These are phyloP conservation scores for Nymphalis urticae DNA, from an alignment of 2,888 invertebrate species.

Conservation along the genomic window DNA sequence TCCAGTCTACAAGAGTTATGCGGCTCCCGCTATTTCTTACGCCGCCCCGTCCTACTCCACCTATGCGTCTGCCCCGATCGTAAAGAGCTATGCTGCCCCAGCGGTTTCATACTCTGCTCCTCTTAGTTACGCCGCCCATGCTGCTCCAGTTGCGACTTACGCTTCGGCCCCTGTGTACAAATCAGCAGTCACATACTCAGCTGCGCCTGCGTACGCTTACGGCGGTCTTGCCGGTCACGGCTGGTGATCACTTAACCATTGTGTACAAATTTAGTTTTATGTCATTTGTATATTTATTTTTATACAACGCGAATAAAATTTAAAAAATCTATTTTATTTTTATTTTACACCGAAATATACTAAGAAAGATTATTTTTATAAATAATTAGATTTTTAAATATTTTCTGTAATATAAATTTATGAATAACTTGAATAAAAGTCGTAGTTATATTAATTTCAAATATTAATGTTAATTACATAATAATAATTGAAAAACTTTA, in stretches of 20 bases:
- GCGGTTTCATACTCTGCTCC: conserved; percentile 51
- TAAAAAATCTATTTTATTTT: conserved; percentile 40
- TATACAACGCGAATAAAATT: conserved; percentile 68
- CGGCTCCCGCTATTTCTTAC: conserved; percentile 59
- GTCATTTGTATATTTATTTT: conserved; percentile 67
- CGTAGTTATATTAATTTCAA: too few species aligned
- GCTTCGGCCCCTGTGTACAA: conserved; percentile 44
- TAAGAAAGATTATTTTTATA: too few species aligned
- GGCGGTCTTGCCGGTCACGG: conserved; percentile 72
- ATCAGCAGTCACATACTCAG: conserved; percentile 41
- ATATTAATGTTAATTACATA: too few species aligned
- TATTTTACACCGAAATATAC: conserved; percentile 2
- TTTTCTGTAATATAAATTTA: too few species aligned
- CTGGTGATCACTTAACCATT: conserved; percentile 78
- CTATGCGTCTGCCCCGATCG: conserved; percentile 61
- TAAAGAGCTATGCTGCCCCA: conserved; percentile 74
- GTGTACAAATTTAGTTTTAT: conserved; percentile 61
- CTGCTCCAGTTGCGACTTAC: conserved; percentile 40
- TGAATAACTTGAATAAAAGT: too few species aligned
- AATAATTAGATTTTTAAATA: too few species aligned
- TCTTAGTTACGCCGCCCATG: conserved; percentile 43
- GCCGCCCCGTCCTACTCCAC: conserved; percentile 77
- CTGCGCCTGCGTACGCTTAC: conserved; percentile 60
- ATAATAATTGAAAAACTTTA: too few species aligned
- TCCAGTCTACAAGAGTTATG: conserved; percentile 66